phyloP scores from a whole-genome alignment of 2,888 invertebrate genomes.

The Mythimna ferrago region DNA sequence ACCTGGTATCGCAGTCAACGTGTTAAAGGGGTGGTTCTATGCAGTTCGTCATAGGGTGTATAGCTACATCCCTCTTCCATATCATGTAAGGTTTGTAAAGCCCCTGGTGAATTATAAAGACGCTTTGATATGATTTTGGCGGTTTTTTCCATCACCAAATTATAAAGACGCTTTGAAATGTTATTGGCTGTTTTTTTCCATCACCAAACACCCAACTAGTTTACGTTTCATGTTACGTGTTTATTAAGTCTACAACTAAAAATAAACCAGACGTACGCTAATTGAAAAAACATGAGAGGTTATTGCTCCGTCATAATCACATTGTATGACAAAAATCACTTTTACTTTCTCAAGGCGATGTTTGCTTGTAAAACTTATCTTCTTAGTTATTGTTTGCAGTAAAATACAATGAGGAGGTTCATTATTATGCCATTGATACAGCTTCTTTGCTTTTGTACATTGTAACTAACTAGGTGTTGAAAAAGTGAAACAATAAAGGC shows the following conservation, averaged over 20 bases:
- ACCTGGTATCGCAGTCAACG: no score
- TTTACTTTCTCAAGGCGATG: slow-evolving; percentile 57
- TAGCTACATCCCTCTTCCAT: no score
- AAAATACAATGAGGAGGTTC: slow-evolving; percentile 43
- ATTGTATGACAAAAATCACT: slow-evolving; percentile 39
- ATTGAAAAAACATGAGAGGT: slow-evolving; percentile 21
- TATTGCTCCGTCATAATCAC: slow-evolving; percentile 27
- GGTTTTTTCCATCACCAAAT: no score
- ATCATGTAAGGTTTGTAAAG: no score
- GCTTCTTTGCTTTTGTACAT: slow-evolving; percentile 1
- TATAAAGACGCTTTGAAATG: no score
- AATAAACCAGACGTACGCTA: neutral
- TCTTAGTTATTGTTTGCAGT: slow-evolving; percentile 38
- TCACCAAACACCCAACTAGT: neutral
- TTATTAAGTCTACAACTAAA: neutral
- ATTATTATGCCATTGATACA: slow-evolving; percentile 19
- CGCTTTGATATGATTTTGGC: no score
- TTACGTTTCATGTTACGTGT: neutral
- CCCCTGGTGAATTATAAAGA: no score
- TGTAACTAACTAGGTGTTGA: neutral
- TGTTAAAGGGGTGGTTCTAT: no score
- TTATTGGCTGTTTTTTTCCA: neutral
- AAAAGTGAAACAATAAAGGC: slow-evolving; percentile 5
- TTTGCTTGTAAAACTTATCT: slow-evolving; percentile 23
- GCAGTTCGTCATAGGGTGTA: no score